These are phyloP conservation scores for Reticulitermes lucifugus DNA, from an alignment of 2,888 invertebrate species.

Conservation along the genomic window DNA sequence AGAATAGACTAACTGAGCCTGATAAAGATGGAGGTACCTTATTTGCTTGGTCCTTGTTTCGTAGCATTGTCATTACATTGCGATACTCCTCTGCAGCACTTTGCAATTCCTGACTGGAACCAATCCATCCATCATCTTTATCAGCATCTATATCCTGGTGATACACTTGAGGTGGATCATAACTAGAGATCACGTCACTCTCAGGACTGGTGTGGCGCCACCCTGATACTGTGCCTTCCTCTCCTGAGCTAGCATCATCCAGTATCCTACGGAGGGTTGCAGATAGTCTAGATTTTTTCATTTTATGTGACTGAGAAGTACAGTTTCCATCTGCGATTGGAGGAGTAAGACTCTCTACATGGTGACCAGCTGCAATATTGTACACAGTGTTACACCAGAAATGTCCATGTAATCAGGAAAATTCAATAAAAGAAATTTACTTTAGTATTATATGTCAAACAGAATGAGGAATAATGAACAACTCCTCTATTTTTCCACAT, in stretches of 20 bases:
- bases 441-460: too few relatives aligned
- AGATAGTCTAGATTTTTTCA: not conserved
- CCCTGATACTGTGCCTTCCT: not conserved
- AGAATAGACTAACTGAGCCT: too few relatives aligned
- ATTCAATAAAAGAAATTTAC: too few relatives aligned
- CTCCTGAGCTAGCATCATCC: not conserved
- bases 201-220: not conserved
- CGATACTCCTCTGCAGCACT: constrained; percentile 56
- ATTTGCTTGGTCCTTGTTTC: constrained; percentile 36
- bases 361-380: constrained; percentile 13
- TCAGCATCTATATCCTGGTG: not conserved
- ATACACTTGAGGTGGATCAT: not conserved
- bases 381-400: not conserved
- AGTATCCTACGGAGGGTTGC: not conserved
- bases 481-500: too few relatives aligned
- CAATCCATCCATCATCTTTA: constrained; percentile 7
- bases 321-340: not conserved
- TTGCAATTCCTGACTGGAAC: constrained; percentile 1
- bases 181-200: not conserved
- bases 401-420: too few relatives aligned
- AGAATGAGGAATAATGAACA: too few relatives aligned
- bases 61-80: constrained; percentile 55
- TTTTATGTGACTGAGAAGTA: not conserved
- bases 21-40: not conserved
- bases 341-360: not conserved